Percentiles rank a stretch among this genome's conserved stretches.
Evolutionary conservation across 2,113 vertebrate species (phyloP).

Genomic region (Pteronura brasiliensis): DNA sequence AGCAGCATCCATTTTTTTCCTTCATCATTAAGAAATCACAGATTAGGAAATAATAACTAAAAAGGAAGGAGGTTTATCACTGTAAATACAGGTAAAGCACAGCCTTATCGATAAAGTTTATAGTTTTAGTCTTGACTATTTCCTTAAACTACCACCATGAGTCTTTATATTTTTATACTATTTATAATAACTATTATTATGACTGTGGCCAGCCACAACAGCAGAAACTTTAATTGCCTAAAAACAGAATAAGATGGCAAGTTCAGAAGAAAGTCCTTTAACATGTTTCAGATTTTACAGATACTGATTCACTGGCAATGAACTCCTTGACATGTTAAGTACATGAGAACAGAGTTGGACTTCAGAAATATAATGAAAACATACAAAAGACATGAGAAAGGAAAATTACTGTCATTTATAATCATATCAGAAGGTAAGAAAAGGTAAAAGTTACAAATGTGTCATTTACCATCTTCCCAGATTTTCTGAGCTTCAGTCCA

Average conservation of each 20-base stretch:
- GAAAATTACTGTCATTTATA: slow-evolving; percentile 5
- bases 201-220: not conserved
- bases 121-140: not conserved
- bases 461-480: slow-evolving; percentile 93
- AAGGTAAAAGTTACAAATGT: slow-evolving; percentile 22
- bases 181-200: not conserved
- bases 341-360: not conserved
- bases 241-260: not conserved
- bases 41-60: not conserved
- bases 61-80: not conserved
- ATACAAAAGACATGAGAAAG: not conserved
- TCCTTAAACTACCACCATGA: not conserved
- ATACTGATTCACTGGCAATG: not conserved
- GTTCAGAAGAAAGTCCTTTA: not conserved
- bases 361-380: slow-evolving; percentile 10
- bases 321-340: not conserved
- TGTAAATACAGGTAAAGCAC: not conserved
- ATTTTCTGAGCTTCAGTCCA: slow-evolving; percentile 99
- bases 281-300: not conserved
- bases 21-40: slow-evolving; percentile 8
- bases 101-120: not conserved
- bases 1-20: not conserved
- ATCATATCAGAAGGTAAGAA: not conserved
- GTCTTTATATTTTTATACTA: not conserved
- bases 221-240: not conserved